Percentiles rank a stretch among this genome's conserved stretches.
Evolutionary conservation across 1,140 invertebrate species (phyloP).

Genomic region (Caenorhabditis briggsae): DNA sequence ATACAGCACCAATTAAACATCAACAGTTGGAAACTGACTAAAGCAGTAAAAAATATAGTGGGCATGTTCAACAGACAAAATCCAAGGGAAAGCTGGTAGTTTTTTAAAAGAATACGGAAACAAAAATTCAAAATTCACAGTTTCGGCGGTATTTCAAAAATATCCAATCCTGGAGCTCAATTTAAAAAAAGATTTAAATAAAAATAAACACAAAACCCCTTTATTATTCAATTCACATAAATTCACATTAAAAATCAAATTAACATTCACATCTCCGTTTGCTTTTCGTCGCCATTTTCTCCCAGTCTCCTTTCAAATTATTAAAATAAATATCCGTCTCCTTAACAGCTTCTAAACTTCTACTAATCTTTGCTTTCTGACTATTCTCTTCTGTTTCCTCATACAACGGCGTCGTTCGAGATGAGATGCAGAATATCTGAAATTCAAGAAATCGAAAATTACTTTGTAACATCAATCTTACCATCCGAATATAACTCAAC

Average conservation of each 20-base stretch:
- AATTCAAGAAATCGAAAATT: background rate
- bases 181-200: too few relatives aligned
- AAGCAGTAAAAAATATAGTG: too few relatives aligned
- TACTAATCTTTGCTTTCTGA: background rate
- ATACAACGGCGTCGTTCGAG: background rate
- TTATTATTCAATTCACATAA: background rate
- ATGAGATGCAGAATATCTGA: slow-evolving; percentile 9
- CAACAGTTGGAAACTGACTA: too few relatives aligned
- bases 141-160: too few relatives aligned
- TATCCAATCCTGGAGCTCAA: too few relatives aligned
- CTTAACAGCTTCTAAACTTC: slow-evolving; percentile 32
- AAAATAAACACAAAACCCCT: too few relatives aligned
- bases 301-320: slow-evolving; percentile 54
- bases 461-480: background rate
- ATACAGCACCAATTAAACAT: too few relatives aligned
- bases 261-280: slow-evolving; percentile 19
- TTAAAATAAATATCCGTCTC: slow-evolving; percentile 57
- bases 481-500: background rate
- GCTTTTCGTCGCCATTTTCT: slow-evolving; percentile 5
- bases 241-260: background rate
- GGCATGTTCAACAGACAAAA: too few relatives aligned
- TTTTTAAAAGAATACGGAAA: too few relatives aligned
- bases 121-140: too few relatives aligned
- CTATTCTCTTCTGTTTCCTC: background rate
- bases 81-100: too few relatives aligned